Percentiles rank a stretch among this genome's conserved stretches.
Conservation (phyloP, 2,113 vertebrate genomes). For the Lathamus discolor region DNA sequence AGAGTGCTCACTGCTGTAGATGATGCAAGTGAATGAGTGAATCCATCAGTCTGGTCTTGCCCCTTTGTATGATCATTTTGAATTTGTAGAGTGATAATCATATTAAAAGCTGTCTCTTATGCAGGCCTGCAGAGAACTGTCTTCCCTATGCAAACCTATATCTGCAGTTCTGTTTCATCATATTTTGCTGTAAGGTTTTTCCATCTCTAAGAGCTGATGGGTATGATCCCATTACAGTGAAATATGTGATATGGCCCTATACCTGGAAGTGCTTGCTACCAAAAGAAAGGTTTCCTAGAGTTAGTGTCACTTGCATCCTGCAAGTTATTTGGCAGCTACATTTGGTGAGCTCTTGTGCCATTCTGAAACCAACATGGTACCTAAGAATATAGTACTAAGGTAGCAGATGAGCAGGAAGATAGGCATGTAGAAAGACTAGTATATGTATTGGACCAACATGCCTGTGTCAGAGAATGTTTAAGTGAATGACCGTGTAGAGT, state of each 20-base stretch:
- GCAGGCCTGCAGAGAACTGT: not conserved
- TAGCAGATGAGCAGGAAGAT: not conserved
- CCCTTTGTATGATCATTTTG: rapidly evolving
- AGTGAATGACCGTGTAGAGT: not conserved
- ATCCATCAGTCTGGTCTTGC: not conserved
- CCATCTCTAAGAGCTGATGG: not conserved
- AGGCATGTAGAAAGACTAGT: not conserved
- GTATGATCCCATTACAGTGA: slow-evolving; percentile 29
- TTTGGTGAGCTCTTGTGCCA: not conserved
- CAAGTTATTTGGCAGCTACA: not conserved
- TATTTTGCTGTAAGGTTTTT: not conserved
- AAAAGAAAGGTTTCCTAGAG: slow-evolving; percentile 39
- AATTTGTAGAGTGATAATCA: not conserved
- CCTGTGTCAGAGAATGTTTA: not conserved
- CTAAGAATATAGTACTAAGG: not conserved
- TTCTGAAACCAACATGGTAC: not conserved
- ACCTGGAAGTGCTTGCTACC: slow-evolving; percentile 29
- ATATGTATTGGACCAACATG: not conserved
- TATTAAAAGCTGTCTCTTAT: not conserved
- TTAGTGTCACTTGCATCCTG: slow-evolving; percentile 10
- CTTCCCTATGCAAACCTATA: rapidly evolving
- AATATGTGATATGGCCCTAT: slow-evolving; percentile 3
- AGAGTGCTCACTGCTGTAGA: not conserved
- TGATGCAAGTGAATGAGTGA: not conserved
- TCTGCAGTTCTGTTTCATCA: rapidly evolving